Conservation (phyloP, 2,888 invertebrate genomes). For the Nasonovia ribisnigri region DNA sequence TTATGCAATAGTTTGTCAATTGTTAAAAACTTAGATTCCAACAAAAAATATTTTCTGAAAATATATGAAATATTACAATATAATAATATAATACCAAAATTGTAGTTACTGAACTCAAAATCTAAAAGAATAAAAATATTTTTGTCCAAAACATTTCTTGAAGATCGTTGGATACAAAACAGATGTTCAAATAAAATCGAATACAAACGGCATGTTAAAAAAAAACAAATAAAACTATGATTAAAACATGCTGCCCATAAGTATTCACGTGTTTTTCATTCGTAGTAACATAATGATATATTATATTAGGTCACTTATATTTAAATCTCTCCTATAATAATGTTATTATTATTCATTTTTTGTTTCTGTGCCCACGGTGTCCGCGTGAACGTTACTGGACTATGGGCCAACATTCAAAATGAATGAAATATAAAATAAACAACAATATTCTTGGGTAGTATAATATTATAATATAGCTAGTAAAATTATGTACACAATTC, state of each 20-base stretch:
- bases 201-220: constrained; percentile 17
- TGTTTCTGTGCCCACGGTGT: constrained; percentile 44
- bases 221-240: constrained; percentile 49
- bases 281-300: constrained; percentile 56
- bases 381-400: constrained; percentile 33
- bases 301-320: constrained; percentile 64
- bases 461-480: background rate
- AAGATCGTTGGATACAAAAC: constrained; percentile 46
- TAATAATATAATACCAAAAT: background rate
- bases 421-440: constrained; percentile 16
- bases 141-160: constrained; percentile 21
- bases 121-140: constrained; percentile 8
- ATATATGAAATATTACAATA: background rate
- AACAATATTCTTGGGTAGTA: background rate
- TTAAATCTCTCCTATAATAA: constrained; percentile 62
- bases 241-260: constrained; percentile 53
- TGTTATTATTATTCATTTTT: constrained; percentile 54
- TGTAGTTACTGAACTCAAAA: background rate
- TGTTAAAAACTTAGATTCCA: background rate
- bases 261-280: constrained; percentile 53
- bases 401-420: constrained; percentile 47
- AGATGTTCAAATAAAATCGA: constrained; percentile 50
- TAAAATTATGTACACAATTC: background rate
- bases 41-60: background rate
- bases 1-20: background rate